Percentiles rank a stretch among this genome's conserved stretches.
Conservation (phyloP, 2,113 vertebrate species). For the Syngnathoides biaculeatus region DNA sequence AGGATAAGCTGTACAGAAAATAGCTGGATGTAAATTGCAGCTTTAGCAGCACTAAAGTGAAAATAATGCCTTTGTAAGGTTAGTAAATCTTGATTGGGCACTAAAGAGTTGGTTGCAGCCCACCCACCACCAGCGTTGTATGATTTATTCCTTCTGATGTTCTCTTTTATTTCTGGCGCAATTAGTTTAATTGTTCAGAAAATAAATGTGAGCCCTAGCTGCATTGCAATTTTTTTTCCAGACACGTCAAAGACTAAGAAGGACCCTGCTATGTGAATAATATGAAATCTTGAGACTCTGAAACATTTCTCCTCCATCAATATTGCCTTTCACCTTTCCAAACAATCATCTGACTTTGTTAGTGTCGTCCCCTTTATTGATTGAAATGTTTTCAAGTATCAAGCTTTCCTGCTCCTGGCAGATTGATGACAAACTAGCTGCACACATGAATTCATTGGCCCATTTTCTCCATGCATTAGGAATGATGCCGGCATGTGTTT, state of each 20-base stretch:
- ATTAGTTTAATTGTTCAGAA: not conserved
- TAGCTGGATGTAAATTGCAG: conserved; percentile 3
- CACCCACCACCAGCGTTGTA: not conserved
- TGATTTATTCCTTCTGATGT: not conserved
- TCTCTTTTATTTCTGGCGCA: not conserved
- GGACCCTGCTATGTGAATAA: not conserved
- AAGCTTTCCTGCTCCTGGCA: not conserved
- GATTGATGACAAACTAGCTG: not conserved
- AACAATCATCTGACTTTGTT: conserved; percentile 1
- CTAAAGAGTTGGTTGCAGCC: not conserved
- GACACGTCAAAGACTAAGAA: not conserved
- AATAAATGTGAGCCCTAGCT: not conserved
- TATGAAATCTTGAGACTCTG: not conserved
- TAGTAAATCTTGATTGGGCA: conserved; percentile 1
- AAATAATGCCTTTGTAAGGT: not conserved
- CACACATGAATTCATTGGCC: not conserved
- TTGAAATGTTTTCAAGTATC: not conserved
- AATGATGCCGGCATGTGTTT: not conserved
- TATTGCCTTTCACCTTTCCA: not conserved
- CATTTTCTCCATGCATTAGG: not conserved
- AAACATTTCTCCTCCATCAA: not conserved
- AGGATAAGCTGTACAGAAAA: no score
- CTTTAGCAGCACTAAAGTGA: not conserved
- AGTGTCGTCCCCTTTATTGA: not conserved
- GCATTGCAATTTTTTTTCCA: not conserved